Base-by-base conservation (phyloP, 2,113 vertebrate genomes). In the Pelodiscus sinensis region DNA sequence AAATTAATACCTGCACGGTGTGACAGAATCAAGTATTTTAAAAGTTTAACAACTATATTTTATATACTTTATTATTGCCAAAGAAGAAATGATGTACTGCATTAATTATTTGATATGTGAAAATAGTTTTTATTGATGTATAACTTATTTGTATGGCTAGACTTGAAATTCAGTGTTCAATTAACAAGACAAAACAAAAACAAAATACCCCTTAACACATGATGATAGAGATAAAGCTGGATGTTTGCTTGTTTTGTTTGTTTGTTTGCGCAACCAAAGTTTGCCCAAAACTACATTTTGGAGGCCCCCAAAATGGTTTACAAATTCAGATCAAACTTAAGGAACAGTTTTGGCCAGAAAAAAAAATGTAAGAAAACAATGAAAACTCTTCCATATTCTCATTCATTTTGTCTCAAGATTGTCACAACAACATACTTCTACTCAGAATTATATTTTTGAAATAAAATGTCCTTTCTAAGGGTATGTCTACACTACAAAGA, bases 101-200 rank as follows among this genome's bases (percentile, higher is more conserved):
- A 12, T 65, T 1, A 86, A 57, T 86, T 25, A 84, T 82, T 91
- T 94, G 60, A 84, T 55, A 85, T 92, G 68, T 38, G 27, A 27
- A 88, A 77, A 84, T 90, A 92, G 31, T 82, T 93, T 89, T 81
- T 81, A 56, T 88, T 57, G 91, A 51, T 9, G 38, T 9, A 62
- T 21, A 83, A 56, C 85, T 77, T 15, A 1, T 2, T 78, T 93
- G 88, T 62, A 79, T 38, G 12, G 79, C 81, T 44, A 80, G 5
- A 6, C 87, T 94, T 82, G 4, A 87, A 90, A 57, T 77, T 52
- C 75, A 29, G 0, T 27, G 1, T 10, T 8, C 52, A 24, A 50
- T 77, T 25, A 77, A 77, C 11, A 25, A 44, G 38, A 50, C 35
- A 73, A 35, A 35, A 65, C 68, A 35, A 73, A 15, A 73, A 73